A percentile compares a stretch with the other conserved stretches of the same genome.
phyloP scores from a whole-genome alignment of 2,888 invertebrate species.

The Poecilobothrus nobilitatus region DNA sequence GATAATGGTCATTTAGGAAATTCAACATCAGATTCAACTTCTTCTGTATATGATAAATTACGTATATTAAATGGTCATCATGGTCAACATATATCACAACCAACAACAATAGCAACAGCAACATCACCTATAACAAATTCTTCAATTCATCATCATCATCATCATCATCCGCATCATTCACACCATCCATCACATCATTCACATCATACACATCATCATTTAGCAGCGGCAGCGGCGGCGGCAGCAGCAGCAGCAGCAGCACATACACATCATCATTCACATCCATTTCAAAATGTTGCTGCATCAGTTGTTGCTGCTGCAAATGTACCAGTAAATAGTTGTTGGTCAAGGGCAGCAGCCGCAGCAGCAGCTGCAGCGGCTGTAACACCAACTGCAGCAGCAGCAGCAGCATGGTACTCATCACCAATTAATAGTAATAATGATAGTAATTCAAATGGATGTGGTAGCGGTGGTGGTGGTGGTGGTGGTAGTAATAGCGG shows the following conservation, averaged over 20 bases:
- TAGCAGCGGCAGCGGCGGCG: slow-evolving; percentile 11
- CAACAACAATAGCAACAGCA: slow-evolving; percentile 19
- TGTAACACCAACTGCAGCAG: slow-evolving; percentile 30
- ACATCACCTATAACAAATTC: slow-evolving; percentile 25
- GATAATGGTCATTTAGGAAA: slow-evolving; percentile 9
- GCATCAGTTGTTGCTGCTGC: slow-evolving; percentile 20
- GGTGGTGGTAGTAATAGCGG: slow-evolving; percentile 11
- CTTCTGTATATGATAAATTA: slow-evolving; percentile 38
- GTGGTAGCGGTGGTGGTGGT: slow-evolving; percentile 11
- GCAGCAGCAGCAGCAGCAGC: slow-evolving; percentile 7
- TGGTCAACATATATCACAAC: slow-evolving; percentile 23
- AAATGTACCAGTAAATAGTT: slow-evolving; percentile 15
- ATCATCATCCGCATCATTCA: slow-evolving; percentile 23
- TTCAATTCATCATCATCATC: slow-evolving; percentile 24
- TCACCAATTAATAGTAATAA: slow-evolving; percentile 31
- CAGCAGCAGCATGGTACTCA: slow-evolving; percentile 39
- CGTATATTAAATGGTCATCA: slow-evolving; percentile 33
- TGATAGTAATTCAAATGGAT: background rate
- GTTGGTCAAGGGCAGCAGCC: slow-evolving; percentile 37
- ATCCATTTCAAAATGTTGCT: slow-evolving; percentile 9
- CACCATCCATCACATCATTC: slow-evolving; percentile 19
- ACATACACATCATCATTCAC: slow-evolving; percentile 12
- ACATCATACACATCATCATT: slow-evolving; percentile 23
- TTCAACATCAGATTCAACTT: slow-evolving; percentile 4
- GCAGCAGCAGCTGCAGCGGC: slow-evolving; percentile 41